Percentiles rank a stretch among this genome's conserved stretches.
phyloP scores from a whole-genome alignment of 2,888 invertebrate genomes.

The Stenichneumon culpator region DNA sequence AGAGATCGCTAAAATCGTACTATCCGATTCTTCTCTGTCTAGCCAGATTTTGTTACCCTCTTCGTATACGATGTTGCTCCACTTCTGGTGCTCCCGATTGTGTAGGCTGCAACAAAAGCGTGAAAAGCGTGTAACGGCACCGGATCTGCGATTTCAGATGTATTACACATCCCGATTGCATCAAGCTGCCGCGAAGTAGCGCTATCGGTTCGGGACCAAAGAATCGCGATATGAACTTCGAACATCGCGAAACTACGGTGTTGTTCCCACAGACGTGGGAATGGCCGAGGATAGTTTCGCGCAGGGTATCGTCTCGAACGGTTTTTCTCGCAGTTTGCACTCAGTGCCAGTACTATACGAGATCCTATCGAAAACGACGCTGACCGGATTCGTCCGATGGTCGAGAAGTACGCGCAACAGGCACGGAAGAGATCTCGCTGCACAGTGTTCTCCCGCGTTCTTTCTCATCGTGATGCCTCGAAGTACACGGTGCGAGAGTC shows the following conservation, averaged over 20 bases:
- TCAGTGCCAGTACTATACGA: not conserved
- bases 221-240: slow-evolving; percentile 2
- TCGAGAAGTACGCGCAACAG: not conserved
- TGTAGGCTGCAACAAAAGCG: not conserved
- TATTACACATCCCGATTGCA: not conserved
- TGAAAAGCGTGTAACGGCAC: not conserved
- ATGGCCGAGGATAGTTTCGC: not conserved
- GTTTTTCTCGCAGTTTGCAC: slow-evolving; percentile 1
- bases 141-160: not conserved
- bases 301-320: not conserved
- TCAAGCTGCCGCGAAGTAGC: not conserved
- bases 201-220: not conserved
- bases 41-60: too few species aligned
- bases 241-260: not conserved
- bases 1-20: too few species aligned
- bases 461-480: slow-evolving; percentile 1
- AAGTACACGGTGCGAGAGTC: slow-evolving; percentile 3
- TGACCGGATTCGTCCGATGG: slow-evolving; percentile 53
- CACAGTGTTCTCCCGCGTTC: not conserved
- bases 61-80: not conserved
- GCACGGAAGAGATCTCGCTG: slow-evolving; percentile 5
- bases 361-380: slow-evolving; percentile 59
- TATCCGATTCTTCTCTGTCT: too few species aligned
- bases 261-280: slow-evolving; percentile 5
- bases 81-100: not conserved